Base-by-base conservation (phyloP, 2,888 invertebrate species). In the Metellina segmentata region DNA sequence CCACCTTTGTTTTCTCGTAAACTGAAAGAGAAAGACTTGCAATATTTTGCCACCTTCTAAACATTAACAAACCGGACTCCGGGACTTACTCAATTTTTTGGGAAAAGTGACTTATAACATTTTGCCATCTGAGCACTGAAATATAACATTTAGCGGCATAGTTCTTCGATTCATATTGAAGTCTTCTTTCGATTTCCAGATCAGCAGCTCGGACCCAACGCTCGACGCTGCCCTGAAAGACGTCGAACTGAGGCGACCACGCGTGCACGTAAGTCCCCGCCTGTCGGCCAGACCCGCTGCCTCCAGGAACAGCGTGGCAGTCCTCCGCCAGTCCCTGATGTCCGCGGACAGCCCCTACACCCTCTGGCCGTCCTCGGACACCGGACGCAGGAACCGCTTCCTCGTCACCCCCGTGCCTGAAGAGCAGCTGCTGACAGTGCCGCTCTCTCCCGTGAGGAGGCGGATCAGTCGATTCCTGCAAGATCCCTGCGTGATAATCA, bases 311-410 rank as follows among this genome's bases (percentile, higher is more conserved):
- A 92, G 92, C 52, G 85, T 92, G 0, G 92, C 92, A 0, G 34
- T 93, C 11, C 51, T 93, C 34, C 71, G 93, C 19, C 92, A 90
- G 70, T 93, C 93, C 13, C 75, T 93, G 19, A 69, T 87, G n/a
- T 89, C 83, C 13, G 88, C 93, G 0, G 93, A 93, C 79, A 93
- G 90, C 75, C 93, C 93, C 53, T 93, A 93, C 89, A 93, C 93
- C 72, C 81, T 93, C 8, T 93, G 93, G 93, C 93, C 93, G 6
- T 75, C 92, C 6, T 1, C 34, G 34, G 69, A 75, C 6, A 16
- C 51, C 0, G 75, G 16, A 7, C 7, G 52, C 13, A 85, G 81
- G 19, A 70, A 61, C 5, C 85, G 91, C 48, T 89, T 88, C 51
- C 69, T 70, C 34, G 88, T 92, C 2, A 89, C 91, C 6, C 91